A percentile compares a stretch with the other conserved stretches of the same genome.
Conservation (phyloP, 2,113 vertebrate species). For the Xenotilapia caudafasciata region DNA sequence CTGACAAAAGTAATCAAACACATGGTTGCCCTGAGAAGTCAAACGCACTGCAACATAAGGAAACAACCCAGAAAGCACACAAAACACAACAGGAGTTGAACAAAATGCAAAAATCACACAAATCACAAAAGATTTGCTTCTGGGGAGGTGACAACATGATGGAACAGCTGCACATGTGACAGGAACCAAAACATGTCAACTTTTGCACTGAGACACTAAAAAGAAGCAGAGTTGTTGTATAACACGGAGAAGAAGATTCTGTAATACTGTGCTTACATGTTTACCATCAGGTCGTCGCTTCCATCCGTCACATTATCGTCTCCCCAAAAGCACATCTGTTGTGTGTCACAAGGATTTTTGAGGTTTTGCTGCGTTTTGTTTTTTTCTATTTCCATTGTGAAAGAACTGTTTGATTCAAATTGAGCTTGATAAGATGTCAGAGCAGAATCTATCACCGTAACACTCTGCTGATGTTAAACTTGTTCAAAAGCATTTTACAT, state of each 20-base stretch:
- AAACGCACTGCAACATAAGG: not conserved
- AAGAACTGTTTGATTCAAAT: not conserved
- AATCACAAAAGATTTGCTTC: not conserved
- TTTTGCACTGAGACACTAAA: not conserved
- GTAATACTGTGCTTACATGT: not conserved
- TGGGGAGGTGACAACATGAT: not conserved
- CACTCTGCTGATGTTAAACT: not conserved
- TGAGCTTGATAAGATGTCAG: not conserved
- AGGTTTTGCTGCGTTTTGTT: not conserved
- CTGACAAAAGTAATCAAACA: not conserved
- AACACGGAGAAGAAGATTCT: not conserved
- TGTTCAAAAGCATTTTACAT: not conserved
- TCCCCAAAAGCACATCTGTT: not conserved
- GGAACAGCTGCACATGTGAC: not conserved
- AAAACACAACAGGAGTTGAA: not conserved
- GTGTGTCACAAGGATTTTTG: not conserved
- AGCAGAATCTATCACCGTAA: not conserved
- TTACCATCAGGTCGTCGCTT: not conserved
- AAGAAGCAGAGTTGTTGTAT: not conserved
- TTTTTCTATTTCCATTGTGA: not conserved
- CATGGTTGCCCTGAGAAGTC: not conserved
- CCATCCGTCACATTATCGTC: not conserved
- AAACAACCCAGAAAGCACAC: fast-evolving
- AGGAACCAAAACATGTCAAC: not conserved
- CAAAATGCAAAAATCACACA: not conserved